Percentiles rank a stretch among this genome's conserved stretches.
phyloP scores from a whole-genome alignment of 1,140 invertebrate species.

The Spodoptera litura region DNA sequence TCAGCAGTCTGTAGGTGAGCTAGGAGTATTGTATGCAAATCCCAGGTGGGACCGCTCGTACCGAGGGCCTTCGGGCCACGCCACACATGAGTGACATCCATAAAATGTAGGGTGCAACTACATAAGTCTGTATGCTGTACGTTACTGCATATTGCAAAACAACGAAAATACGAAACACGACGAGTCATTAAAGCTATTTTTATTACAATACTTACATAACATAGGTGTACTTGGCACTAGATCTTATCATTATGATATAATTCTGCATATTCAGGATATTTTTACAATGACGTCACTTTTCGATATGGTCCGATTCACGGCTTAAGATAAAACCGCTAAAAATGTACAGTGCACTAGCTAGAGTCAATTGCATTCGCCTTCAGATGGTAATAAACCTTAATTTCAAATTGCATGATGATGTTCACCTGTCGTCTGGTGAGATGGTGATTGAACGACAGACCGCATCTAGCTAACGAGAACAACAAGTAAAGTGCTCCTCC shows the following conservation, averaged over 20 bases:
- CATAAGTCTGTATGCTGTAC: neutral
- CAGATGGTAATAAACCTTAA: constrained; percentile 13
- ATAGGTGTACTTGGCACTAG: neutral
- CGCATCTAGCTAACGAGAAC: constrained; percentile 62
- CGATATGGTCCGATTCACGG: constrained; percentile 1
- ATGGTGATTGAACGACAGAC: constrained; percentile 65
- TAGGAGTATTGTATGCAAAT: constrained; percentile 77
- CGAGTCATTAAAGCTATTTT: constrained; percentile 8
- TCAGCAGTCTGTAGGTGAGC: constrained; percentile 2
- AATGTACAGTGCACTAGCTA: neutral
- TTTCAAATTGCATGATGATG: constrained; percentile 38
- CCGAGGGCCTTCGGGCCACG: constrained; percentile 47
- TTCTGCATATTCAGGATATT: neutral
- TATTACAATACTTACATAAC: constrained; percentile 8
- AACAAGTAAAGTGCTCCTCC: constrained; percentile 70
- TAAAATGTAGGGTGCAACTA: constrained; percentile 17
- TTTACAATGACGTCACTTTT: constrained; percentile 17
- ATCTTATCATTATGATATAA: constrained; percentile 8
- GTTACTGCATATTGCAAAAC: constrained; percentile 3
- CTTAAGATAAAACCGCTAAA: constrained; percentile 14
- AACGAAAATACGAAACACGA: constrained; percentile 10
- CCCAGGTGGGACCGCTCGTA: constrained; percentile 48
- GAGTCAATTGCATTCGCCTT: constrained; percentile 23
- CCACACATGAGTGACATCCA: constrained; percentile 44
- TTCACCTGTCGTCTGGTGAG: constrained; percentile 45